Evolutionary conservation across 2,797 vertebrate genomes (phyloP), one percentile per base, ranked within the genome.

Genomic region (Neosalanx taihuensis): DNA sequence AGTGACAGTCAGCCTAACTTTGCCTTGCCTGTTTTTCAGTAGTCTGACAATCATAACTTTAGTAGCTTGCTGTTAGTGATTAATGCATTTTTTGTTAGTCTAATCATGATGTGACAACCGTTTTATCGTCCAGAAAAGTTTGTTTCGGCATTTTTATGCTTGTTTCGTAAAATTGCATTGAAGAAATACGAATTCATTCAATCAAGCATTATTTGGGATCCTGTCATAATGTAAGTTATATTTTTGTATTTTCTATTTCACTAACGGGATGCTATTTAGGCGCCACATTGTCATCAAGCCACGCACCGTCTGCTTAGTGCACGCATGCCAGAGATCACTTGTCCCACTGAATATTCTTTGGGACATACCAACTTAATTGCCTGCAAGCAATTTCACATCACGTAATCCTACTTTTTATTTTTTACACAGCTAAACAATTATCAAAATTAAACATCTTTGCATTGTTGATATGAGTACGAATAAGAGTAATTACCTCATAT

Each of bases 221-320:
- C 78, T 79, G 37, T 23, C 82, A 82, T 70, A 71, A 89, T 90
- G 90, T 90, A 88, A 89, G 90, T 66, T 17, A 56, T 56, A 56
- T n/a, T 26, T 56, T 23, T 3, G 23, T 7, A 66, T 59, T 66
- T 65, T 29, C 41, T 49, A 49, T 49, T 9, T 26, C 7, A 60
- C 23, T 4, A 56, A 17, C 15, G n/a, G n/a, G 41, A 46, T 12
- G 37, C 37, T 41, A 7, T 10, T 41, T 41, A 46, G 12, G 41
- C 41, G 41, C 9, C 41, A 46, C 57, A 56, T n/a, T 56, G 51
- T 56, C 18, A 17, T n/a, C 15, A n/a, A 17, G 51, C 51, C 51
- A n/a, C 51, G 18, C 51, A 56, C 41, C 12, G 41, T 12, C 41
- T 12, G 10, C 41, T 46, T 46, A 46, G 41, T 46, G 41, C 41